These are phyloP conservation scores for Macrosiphum euphorbiae DNA, from an alignment of 2,888 invertebrate species.

Conservation along the genomic window DNA sequence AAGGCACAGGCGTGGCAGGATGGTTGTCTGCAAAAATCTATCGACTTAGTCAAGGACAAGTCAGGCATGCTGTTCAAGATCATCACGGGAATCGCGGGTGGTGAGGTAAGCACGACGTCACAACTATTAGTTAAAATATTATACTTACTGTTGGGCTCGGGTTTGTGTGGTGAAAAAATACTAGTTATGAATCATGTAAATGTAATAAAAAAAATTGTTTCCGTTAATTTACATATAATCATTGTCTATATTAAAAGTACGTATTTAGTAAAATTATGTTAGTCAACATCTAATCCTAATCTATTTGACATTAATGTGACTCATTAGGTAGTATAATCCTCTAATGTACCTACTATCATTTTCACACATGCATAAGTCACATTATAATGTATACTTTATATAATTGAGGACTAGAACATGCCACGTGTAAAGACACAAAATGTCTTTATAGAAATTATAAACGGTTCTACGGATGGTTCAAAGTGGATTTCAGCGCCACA, in stretches of 20 bases:
- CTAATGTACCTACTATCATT: background rate
- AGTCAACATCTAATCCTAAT: background rate
- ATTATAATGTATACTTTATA: no score
- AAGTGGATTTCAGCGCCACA: background rate
- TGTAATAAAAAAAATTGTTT: background rate
- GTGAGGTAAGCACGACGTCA: slow-evolving; percentile 78
- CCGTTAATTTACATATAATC: background rate
- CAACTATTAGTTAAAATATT: background rate
- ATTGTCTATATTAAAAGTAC: background rate
- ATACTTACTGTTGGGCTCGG: background rate
- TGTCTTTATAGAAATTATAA: background rate
- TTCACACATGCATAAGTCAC: no score
- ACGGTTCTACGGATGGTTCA: background rate
- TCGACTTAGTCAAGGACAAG: slow-evolving; percentile 78
- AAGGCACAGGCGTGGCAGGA: slow-evolving; percentile 73
- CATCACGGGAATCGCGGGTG: slow-evolving; percentile 85
- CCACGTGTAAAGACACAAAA: background rate
- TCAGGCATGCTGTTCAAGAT: slow-evolving; percentile 84
- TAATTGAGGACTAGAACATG: no score
- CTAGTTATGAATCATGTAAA: background rate
- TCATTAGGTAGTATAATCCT: background rate
- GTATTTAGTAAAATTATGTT: background rate
- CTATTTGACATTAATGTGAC: background rate
- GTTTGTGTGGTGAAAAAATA: background rate
- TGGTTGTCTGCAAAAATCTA: slow-evolving; percentile 79